Percentiles rank a stretch among this genome's conserved stretches.
Conservation (phyloP, 2,797 vertebrate genomes). For the Bovichtus diacanthus region DNA sequence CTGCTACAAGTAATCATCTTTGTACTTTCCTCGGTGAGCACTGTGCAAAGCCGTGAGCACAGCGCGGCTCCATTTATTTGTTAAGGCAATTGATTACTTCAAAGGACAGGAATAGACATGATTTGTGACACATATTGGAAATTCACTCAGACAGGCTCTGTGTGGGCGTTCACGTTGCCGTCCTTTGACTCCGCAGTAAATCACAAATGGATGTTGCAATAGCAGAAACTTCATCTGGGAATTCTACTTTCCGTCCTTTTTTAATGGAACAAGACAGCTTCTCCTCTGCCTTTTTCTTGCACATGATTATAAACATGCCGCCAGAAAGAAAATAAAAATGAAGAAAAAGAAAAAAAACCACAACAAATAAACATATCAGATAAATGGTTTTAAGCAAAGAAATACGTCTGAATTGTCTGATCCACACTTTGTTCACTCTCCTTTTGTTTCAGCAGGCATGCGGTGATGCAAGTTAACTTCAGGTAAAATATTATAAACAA, state of each 20-base stretch:
- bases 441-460: conserved; percentile 83
- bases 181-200: conserved; percentile 27
- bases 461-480: conserved; percentile 75
- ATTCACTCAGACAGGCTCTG: conserved; percentile 31
- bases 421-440: conserved; percentile 67
- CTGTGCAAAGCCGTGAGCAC: conserved; percentile 42
- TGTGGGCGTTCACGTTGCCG: conserved; percentile 2
- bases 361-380: conserved; percentile 67
- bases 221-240: conserved; percentile 37
- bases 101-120: conserved; percentile 59
- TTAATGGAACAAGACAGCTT: conserved; percentile 33
- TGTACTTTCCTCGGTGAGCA: conserved; percentile 19
- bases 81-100: conserved; percentile 74
- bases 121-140: conserved; percentile 49
- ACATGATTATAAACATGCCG: conserved; percentile 69
- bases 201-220: conserved; percentile 21
- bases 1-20: background rate
- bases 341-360: conserved; percentile 61
- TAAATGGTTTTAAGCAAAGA: conserved; percentile 54
- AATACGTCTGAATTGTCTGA: conserved; percentile 51
- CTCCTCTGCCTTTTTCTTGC: conserved; percentile 39
- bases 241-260: background rate
- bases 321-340: conserved; percentile 18
- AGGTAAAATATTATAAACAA: conserved; percentile 83
- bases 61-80: conserved; percentile 49